Evolutionary conservation across 2,888 invertebrate species (phyloP).

Genomic region (Hololepta plana): DNA sequence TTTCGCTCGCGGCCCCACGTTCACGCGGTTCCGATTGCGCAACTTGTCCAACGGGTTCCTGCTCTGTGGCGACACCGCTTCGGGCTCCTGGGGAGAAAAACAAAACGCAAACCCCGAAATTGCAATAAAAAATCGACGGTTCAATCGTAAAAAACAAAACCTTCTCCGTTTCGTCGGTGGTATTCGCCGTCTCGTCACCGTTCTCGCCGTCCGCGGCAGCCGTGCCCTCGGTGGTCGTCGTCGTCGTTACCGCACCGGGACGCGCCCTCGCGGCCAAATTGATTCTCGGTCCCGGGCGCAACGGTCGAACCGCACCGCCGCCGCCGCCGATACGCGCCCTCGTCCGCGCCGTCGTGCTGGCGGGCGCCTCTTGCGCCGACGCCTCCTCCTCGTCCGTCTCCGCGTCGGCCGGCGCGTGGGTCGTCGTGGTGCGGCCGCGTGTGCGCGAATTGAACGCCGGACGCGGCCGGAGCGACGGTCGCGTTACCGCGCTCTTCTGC

Average conservation of each 20-base stretch:
- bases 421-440: slow-evolving; percentile 16
- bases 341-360: slow-evolving; percentile 20
- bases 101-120: too few relatives aligned
- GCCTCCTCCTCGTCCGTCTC: slow-evolving; percentile 11
- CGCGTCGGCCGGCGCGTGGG: slow-evolving; percentile 15
- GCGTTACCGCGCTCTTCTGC: slow-evolving; percentile 21
- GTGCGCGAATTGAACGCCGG: slow-evolving; percentile 25
- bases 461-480: slow-evolving; percentile 29
- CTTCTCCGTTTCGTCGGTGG: too few relatives aligned
- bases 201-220: slow-evolving; percentile 24
- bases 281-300: slow-evolving; percentile 47
- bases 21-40: too few relatives aligned
- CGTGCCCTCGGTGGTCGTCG: slow-evolving; percentile 31
- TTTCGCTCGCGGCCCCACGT: too few relatives aligned
- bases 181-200: slow-evolving; percentile 23
- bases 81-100: too few relatives aligned
- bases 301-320: slow-evolving; percentile 31
- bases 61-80: too few relatives aligned
- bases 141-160: too few relatives aligned
- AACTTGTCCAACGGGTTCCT: too few relatives aligned
- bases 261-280: slow-evolving; percentile 38
- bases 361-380: slow-evolving; percentile 10
- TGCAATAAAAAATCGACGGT: too few relatives aligned
- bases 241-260: slow-evolving; percentile 25
- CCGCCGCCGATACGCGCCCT: slow-evolving; percentile 23